Evolutionary conservation across 2,797 vertebrate genomes (phyloP).

Genomic region (Spheniscus humboldti): DNA sequence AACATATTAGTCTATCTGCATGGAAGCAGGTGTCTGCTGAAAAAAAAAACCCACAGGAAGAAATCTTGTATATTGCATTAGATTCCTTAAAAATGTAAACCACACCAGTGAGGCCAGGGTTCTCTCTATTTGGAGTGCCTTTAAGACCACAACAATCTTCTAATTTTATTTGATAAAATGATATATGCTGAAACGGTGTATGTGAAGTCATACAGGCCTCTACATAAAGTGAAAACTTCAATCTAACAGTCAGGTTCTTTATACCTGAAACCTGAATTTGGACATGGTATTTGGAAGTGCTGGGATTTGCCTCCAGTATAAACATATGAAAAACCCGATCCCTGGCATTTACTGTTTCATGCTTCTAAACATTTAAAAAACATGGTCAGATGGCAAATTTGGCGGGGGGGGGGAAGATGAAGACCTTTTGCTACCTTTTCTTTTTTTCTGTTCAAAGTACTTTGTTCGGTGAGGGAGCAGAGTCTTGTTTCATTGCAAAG

Average conservation of each 20-base stretch:
- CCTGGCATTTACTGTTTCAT: background rate
- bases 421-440: background rate
- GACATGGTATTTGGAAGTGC: background rate
- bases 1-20: background rate
- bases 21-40: background rate
- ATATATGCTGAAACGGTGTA: background rate
- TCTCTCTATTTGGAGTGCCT: background rate
- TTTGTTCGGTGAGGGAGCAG: background rate
- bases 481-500: background rate
- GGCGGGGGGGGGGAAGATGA: fast-evolving
- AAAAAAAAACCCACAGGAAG: background rate
- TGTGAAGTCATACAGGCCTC: background rate
- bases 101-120: no score
- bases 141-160: background rate
- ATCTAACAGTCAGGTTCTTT: background rate
- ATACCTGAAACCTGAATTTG: background rate
- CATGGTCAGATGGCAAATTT: background rate
- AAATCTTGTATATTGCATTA: background rate
- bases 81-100: background rate
- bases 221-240: background rate
- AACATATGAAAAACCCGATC: background rate
- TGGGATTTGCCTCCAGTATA: background rate
- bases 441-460: background rate
- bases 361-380: background rate
- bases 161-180: background rate